These are phyloP conservation scores for Oscheius sp. DNA, from an alignment of 1,140 invertebrate genomes.

Conservation along the genomic window DNA sequence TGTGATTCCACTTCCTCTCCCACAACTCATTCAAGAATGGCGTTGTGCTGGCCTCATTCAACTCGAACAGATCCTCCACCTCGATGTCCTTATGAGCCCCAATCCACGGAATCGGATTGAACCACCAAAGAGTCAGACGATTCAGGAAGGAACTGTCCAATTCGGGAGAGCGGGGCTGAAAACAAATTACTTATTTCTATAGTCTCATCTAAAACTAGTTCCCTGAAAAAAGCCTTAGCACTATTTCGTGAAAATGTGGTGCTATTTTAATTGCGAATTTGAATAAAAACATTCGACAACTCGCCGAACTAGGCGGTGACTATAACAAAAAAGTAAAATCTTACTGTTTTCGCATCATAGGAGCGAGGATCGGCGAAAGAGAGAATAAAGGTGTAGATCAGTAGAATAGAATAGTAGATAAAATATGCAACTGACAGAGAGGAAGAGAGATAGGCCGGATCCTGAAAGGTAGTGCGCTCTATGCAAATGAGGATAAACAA, in stretches of 20 bases:
- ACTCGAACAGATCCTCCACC: constrained; percentile 46
- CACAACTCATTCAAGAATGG: constrained; percentile 41
- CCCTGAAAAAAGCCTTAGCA: too few species aligned
- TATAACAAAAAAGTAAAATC: too few species aligned
- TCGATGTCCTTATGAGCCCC: constrained; percentile 50
- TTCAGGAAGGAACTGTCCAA: constrained; percentile 41
- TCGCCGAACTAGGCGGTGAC: too few species aligned
- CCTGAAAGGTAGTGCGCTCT: neutral
- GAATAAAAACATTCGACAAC: too few species aligned
- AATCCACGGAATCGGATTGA: constrained; percentile 49
- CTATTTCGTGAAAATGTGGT: too few species aligned
- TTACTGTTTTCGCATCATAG: neutral
- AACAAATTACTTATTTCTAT: too few species aligned
- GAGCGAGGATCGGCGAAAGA: constrained; percentile 20
- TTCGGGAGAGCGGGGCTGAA: constrained; percentile 17
- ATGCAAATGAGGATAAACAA: neutral
- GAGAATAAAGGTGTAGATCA: constrained; percentile 9
- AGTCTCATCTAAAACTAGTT: too few species aligned
- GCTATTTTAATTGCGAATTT: too few species aligned
- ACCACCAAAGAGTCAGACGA: constrained; percentile 56
- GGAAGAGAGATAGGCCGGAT: neutral
- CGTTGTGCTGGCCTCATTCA: constrained; percentile 48
- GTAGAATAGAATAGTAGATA: constrained; percentile 1
- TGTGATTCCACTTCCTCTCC: constrained; percentile 48
- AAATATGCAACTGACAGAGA: neutral